Conservation (phyloP, 2,888 invertebrate species). For the Lasioglossum malachurum region DNA sequence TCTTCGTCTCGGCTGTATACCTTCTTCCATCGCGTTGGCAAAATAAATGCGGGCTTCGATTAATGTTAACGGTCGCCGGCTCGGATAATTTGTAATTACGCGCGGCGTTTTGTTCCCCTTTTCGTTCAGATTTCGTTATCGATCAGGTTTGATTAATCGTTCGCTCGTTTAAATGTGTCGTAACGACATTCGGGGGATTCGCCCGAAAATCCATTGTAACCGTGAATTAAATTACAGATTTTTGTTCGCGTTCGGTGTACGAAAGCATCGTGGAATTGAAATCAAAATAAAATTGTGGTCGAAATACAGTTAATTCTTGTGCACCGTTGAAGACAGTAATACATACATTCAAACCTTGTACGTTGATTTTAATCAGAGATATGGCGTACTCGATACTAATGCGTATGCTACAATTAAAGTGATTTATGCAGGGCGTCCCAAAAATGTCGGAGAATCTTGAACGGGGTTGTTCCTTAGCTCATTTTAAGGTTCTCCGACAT, state of each 20-base stretch:
- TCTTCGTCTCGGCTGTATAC: not conserved
- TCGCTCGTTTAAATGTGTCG: not conserved
- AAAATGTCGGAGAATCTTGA: too few species aligned
- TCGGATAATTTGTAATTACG: not conserved
- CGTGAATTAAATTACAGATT: not conserved
- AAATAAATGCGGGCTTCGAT: conserved; percentile 1
- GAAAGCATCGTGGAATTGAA: not conserved
- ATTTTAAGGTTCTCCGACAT: too few species aligned
- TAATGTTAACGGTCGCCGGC: not conserved
- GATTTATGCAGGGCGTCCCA: not conserved
- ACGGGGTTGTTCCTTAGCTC: too few species aligned
- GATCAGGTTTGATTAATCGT: not conserved
- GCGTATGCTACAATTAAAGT: not conserved
- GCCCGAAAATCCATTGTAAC: not conserved
- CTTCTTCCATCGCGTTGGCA: conserved; percentile 6
- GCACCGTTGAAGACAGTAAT: too few species aligned
- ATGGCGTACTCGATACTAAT: too few species aligned
- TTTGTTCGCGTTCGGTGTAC: not conserved
- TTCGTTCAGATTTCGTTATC: not conserved
- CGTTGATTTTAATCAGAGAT: too few species aligned
- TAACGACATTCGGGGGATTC: not conserved
- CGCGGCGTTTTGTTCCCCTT: not conserved
- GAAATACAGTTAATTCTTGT: not conserved
- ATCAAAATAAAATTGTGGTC: not conserved
- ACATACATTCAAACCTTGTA: too few species aligned